Base-by-base conservation (phyloP, 2,797 vertebrate species). In the Mus caroli region DNA sequence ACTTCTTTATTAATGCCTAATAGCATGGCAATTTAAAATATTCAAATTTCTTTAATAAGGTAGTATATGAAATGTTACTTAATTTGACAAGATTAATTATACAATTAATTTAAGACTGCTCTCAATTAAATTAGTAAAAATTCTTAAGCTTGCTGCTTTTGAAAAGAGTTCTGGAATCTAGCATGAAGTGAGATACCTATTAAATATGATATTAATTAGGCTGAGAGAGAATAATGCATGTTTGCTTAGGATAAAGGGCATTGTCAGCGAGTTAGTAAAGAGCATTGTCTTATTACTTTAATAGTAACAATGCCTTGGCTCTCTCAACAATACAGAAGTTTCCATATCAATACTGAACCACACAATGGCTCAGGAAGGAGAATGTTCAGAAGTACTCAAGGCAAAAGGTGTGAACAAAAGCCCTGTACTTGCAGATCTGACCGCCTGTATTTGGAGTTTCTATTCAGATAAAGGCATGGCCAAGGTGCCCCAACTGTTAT, bases 71-170 rank as follows among this genome's bases (percentile, higher is more conserved):
- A 99, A 99, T 99, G 99, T 99, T 99, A 99, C 99, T 99, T 99
- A 99, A 99, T 99, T 99, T 99, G 99, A 99, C 99, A 99, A 99
- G 99, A 99, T 99, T 99, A 99, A 99, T 99, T 99, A 99, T 99
- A 99, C 99, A 99, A 99, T 99, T 99, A 99, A 99, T 99, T 99
- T 99, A 99, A 99, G 99, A 99, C 98, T 99, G 99, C 98, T 99
- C 99, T 99, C 99, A 99, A 99, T 99, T 99, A 99, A 99, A 99
- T 99, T 98, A 99, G 99, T 98, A 99, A 99, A 99, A 99, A 98
- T 98, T 98, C 98, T 98, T 98, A 98, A 98, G 96, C 97, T 97
- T 98, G 94, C 98, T 98, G 99, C 98, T 99, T 99, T 98, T 98
- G 98, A 98, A 94, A 98, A 98, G 98, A 97, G 99, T 99, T 99